Conservation (phyloP, 2,113 vertebrate species). For the Synchiropus splendidus region DNA sequence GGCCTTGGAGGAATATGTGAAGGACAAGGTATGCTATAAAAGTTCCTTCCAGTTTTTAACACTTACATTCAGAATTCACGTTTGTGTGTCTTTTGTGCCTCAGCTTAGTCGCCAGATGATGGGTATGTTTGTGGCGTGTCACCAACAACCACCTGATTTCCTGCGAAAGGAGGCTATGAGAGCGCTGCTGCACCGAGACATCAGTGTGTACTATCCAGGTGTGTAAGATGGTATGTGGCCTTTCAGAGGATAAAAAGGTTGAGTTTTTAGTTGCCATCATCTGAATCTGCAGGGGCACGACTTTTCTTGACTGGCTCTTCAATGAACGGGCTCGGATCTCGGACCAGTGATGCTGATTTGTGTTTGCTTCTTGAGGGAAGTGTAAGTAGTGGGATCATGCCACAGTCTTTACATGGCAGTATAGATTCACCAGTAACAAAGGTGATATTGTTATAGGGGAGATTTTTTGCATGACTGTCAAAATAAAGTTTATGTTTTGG, state of each 20-base stretch:
- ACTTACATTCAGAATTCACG: neutral
- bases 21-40: slow-evolving; percentile 74
- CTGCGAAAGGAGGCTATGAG: slow-evolving; percentile 81
- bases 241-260: neutral
- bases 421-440: neutral
- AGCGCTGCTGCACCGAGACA: slow-evolving; percentile 76
- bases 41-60: neutral
- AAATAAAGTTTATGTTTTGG: slow-evolving; percentile 9
- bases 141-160: slow-evolving; percentile 79
- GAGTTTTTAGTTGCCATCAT: neutral
- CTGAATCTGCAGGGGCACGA: slow-evolving; percentile 61
- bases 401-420: neutral
- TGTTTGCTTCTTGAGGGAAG: slow-evolving; percentile 78
- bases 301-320: slow-evolving; percentile 90
- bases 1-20: slow-evolving; percentile 55
- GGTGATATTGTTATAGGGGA: no score
- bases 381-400: slow-evolving; percentile 62
- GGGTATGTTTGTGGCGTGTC: slow-evolving; percentile 78
- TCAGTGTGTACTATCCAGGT: slow-evolving; percentile 63
- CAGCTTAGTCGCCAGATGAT: slow-evolving; percentile 87
- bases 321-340: slow-evolving; percentile 86
- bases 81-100: slow-evolving; percentile 25
- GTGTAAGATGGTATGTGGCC: slow-evolving; percentile 2
- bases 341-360: slow-evolving; percentile 88
- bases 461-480: neutral